phyloP scores from a whole-genome alignment of 1,140 invertebrate species.

The Bactericera cockerelli region DNA sequence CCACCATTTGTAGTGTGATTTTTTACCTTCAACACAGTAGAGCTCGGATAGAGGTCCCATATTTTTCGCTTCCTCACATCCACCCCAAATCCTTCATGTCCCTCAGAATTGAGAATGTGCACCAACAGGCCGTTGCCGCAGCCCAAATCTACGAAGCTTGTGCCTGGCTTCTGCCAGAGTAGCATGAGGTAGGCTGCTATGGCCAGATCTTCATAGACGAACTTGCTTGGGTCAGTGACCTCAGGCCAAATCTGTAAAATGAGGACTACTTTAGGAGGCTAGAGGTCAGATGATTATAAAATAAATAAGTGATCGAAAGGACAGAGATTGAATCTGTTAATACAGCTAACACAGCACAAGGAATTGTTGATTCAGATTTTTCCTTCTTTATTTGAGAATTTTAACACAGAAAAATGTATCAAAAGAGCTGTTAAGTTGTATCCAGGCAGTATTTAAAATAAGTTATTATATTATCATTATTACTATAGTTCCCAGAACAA shows the following conservation, averaged over 20 bases:
- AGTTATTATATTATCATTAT: no score
- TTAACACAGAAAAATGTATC: no score
- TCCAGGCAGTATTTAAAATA: no score
- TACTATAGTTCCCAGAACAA: no score
- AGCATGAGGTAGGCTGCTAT: constrained; percentile 84
- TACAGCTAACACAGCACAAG: not conserved
- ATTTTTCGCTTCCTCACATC: constrained; percentile 81
- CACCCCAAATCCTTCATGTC: constrained; percentile 69
- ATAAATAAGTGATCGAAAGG: no score
- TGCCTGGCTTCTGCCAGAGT: constrained; percentile 44
- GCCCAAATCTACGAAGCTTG: constrained; percentile 81
- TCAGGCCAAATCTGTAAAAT: constrained; percentile 64
- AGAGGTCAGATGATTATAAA: not conserved
- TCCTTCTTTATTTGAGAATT: no score
- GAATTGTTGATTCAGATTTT: not conserved
- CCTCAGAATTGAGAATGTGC: constrained; percentile 70
- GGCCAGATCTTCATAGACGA: constrained; percentile 90
- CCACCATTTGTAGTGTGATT: constrained; percentile 17
- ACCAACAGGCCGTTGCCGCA: constrained; percentile 95
- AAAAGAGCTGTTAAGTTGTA: no score
- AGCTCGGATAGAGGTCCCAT: constrained; percentile 61
- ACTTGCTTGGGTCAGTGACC: constrained; percentile 84
- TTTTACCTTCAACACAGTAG: constrained; percentile 31
- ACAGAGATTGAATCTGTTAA: constrained; percentile 4
- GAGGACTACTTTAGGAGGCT: constrained; percentile 13